Evolutionary conservation across 2,797 vertebrate genomes (phyloP), one percentile per base, ranked within the genome.

Genomic region (Pelochelys cantorii): DNA sequence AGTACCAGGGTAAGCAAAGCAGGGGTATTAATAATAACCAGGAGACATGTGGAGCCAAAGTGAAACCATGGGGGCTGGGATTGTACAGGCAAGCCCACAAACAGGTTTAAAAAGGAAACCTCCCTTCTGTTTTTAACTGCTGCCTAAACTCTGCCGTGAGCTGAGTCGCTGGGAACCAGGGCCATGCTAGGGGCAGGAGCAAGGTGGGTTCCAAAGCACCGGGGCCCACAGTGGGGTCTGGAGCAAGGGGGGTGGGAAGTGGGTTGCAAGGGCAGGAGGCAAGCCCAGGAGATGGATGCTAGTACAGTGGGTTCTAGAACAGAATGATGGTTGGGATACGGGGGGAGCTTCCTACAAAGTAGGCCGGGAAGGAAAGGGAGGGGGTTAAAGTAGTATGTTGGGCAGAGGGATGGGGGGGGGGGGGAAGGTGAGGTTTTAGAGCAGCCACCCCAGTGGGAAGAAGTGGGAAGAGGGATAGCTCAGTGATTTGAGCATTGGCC

Each of bases 1-100:
- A 97, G 93, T 90, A 97, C 95, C 97, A 94, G 96, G 93, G 91
- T 97, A 97, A 97, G 97, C 96, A 96, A 97, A 96, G 94, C 65
- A 5, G 90, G 93, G 89, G 34, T 93, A 97, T 97, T 96, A 97
- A 97, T 97, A 96, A 97, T 84, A 92, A 82, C 93, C 68, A 34
- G 0, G 0, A 95, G 93, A 95, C 93, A 86, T n/a, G 77, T 79
- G 82, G 83, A 81, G 59, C 85, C 42, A 54, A 88, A 92, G 79
- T 0, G 59, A 37, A 79, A 86, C 83, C 83, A 29, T 29, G 23
- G 25, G 74, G 74, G 13, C 48, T 0, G 62, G 93, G 89, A 87
- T 68, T 7, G 4, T 89, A 59, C 59, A 75, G 23, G 5, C 2
- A 0, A 0, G 57, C 81, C 84, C 79, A 27, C 23, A 27, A 23